These are phyloP conservation scores for Hipposideros armiger DNA, from an alignment of 2,113 vertebrate species.

Conservation along the genomic window DNA sequence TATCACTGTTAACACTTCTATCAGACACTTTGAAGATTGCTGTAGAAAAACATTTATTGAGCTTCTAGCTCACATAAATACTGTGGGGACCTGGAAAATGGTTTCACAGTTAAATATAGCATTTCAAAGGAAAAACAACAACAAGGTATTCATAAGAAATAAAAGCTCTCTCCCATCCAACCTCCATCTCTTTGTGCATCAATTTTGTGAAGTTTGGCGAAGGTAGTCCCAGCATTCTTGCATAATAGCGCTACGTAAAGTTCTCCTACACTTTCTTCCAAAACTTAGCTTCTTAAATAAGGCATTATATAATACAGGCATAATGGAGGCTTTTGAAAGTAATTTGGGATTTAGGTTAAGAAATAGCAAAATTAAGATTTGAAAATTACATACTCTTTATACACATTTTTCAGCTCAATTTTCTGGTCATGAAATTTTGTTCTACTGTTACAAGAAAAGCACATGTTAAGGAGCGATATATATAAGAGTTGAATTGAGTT, in stretches of 20 bases:
- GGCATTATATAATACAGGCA: constrained; percentile 19
- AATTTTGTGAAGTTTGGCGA: constrained; percentile 8
- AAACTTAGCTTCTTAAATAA: constrained; percentile 60
- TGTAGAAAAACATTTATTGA: constrained; percentile 61
- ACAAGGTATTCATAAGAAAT: constrained; percentile 35
- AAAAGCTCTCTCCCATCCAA: constrained; percentile 16
- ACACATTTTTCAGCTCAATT: constrained; percentile 68
- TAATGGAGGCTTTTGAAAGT: constrained; percentile 63
- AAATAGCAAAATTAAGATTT: constrained; percentile 70
- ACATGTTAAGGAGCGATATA: constrained; percentile 13
- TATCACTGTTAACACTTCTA: constrained; percentile 37
- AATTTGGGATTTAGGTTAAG: constrained; percentile 69
- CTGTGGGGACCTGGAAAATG: constrained; percentile 13
- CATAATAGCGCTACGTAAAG: constrained; percentile 41
- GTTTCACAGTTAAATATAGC: constrained; percentile 50
- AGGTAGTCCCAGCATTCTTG: neutral
- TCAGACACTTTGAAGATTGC: neutral
- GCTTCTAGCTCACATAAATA: constrained; percentile 35
- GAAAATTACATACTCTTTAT: constrained; percentile 55
- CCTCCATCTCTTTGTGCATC: neutral
- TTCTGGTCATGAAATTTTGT: constrained; percentile 64
- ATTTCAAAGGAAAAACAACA: neutral
- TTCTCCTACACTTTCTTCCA: neutral
- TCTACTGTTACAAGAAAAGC: constrained; percentile 66
- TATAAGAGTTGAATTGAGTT: neutral